Base-by-base conservation (phyloP, 2,797 vertebrate species). In the Micromesistius poutassou region DNA sequence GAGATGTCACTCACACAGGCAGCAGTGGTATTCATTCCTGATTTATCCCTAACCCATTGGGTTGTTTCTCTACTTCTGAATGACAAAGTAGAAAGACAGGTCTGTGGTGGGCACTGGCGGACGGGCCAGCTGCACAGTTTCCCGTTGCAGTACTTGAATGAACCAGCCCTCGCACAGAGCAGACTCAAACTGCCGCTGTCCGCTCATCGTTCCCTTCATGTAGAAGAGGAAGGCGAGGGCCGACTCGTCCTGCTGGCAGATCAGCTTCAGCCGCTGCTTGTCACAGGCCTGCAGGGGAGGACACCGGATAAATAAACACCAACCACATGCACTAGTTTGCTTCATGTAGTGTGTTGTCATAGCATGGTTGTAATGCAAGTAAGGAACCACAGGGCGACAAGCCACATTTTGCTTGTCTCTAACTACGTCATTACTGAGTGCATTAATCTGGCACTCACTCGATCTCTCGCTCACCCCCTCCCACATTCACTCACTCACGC, bases 181-280 rank as follows among this genome's bases (percentile, higher is more conserved):
- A 0, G 94, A 95, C 82, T 95, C 94, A 70, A 95, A 95, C 4
- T 2, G 88, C 0, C 79, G 82, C n/a, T 68, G 33, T 0, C 22
- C 38, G 0, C 80, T 75, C 1, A 0, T n/a, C 3, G 76, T 50
- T 0, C 70, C n/a, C 71, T 87, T 92, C 94, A 94, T 94, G 89
- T 93, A 95, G 88, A 95, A 95, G 75, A 95, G 82, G 71, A 90
- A 94, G 0, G 90, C 81, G 74, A 93, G 85, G 35, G 77, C 31
- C 5, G 0, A 35, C 16, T 83, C 68, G 12, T 94, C 92, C 0
- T 10, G 85, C 71, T 30, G 82, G 8, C 82, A 90, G 84, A 95
- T 94, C 4, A 40, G 76, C 79, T 36, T 79, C 84, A 95, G 89
- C 9, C 28, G 86, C 5, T 77, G 14, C 73, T 87, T 89, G 1